A percentile compares a stretch with the other conserved stretches of the same genome.
phyloP scores from a whole-genome alignment of 2,113 vertebrate species.

The Microtus montanus region DNA sequence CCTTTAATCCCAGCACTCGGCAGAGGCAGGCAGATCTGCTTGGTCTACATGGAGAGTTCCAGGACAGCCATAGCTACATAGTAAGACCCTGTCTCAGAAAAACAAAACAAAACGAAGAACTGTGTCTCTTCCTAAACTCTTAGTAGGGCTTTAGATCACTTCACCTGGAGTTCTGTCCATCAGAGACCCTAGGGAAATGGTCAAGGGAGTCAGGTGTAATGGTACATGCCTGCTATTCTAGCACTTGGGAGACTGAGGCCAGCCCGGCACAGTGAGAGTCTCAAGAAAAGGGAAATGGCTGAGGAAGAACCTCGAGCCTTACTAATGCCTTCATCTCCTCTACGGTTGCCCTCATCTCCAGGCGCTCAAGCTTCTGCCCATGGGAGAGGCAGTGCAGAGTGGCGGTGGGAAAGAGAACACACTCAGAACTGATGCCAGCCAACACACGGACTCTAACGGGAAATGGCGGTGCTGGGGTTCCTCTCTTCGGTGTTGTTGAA shows the following conservation, averaged over 20 bases:
- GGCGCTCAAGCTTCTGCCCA: conserved; percentile 1
- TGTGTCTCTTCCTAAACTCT: conserved; percentile 16
- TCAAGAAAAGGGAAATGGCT: neutral
- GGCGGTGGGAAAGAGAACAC: neutral
- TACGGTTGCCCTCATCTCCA: neutral
- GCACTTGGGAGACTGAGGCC: neutral
- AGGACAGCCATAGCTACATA: neutral
- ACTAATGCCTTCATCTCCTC: neutral
- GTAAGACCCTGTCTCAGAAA: neutral
- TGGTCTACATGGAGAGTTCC: neutral
- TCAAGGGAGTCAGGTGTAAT: neutral
- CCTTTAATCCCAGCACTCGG: neutral
- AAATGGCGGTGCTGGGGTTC: neutral
- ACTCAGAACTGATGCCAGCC: neutral
- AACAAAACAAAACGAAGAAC: neutral
- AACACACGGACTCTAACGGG: neutral
- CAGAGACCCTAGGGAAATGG: conserved; percentile 5
- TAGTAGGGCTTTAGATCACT: neutral
- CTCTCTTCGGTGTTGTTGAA: neutral
- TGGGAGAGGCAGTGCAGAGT: neutral
- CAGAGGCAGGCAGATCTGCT: neutral
- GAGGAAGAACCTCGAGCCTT: conserved; percentile 12
- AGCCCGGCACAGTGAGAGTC: neutral
- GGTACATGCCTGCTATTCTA: neutral
- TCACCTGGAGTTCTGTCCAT: neutral